phyloP scores from a whole-genome alignment of 2,888 invertebrate genomes.

The Orchestes rusci region DNA sequence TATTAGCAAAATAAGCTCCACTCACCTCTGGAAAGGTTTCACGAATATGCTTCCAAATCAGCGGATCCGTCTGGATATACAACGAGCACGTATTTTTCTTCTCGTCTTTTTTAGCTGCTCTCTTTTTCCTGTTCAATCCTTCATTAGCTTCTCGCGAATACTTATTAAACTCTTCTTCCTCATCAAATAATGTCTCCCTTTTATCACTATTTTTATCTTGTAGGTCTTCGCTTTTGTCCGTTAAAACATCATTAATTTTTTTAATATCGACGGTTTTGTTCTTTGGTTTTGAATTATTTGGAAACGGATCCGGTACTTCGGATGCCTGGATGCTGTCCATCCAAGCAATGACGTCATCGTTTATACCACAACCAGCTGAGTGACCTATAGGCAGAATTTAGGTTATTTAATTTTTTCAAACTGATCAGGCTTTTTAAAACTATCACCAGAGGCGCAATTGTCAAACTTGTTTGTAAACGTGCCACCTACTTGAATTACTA shows the following conservation, averaged over 20 bases:
- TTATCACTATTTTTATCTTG: conserved; percentile 7
- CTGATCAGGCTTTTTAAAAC: too few species aligned
- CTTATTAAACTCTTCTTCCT: conserved; percentile 58
- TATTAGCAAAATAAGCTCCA: too few species aligned
- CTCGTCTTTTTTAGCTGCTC: conserved; percentile 57
- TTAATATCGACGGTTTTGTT: too few species aligned
- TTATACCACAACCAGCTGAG: conserved; percentile 81
- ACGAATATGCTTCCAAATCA: conserved; percentile 92
- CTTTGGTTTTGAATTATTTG: conserved; percentile 10
- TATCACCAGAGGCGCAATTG: too few species aligned
- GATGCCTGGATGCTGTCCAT: conserved; percentile 87
- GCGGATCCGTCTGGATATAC: conserved; percentile 96
- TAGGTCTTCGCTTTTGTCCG: conserved; percentile 10
- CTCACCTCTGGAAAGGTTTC: conserved; percentile 74
- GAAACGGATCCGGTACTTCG: conserved; percentile 37
- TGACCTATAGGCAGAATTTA: conserved; percentile 56
- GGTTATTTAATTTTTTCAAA: conserved; percentile 8
- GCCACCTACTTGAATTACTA: too few species aligned
- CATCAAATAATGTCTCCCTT: conserved; percentile 14
- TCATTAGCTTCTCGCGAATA: conserved; percentile 72
- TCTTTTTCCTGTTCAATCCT: conserved; percentile 32
- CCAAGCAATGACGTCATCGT: conserved; percentile 82
- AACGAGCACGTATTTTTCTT: conserved; percentile 88
- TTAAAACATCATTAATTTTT: too few species aligned
- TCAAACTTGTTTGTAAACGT: too few species aligned